Conservation (phyloP, 2,113 vertebrate genomes). For the Coptodon bakossiorum region DNA sequence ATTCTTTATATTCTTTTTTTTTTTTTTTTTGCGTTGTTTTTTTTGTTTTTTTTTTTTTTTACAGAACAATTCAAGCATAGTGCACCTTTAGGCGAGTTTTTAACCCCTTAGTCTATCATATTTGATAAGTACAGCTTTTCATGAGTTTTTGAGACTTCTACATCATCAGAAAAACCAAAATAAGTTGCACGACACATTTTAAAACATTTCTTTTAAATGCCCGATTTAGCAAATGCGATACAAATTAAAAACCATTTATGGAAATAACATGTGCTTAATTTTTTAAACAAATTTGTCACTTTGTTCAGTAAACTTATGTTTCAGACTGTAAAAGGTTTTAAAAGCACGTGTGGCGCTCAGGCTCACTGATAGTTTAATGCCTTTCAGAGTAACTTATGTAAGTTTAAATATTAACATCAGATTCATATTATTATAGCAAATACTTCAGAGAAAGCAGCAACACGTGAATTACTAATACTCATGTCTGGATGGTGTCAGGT, state of each 20-base stretch:
- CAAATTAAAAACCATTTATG: not conserved
- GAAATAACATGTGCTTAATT: not conserved
- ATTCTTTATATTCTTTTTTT: no score
- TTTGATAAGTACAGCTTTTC: not conserved
- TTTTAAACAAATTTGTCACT: not conserved
- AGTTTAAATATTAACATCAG: not conserved
- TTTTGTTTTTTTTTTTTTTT: not conserved
- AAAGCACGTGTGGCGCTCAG: not conserved
- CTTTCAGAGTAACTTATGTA: not conserved
- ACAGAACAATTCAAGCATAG: not conserved
- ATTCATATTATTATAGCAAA: not conserved
- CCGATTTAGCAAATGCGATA: not conserved
- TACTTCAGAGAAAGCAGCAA: not conserved
- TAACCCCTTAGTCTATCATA: not conserved
- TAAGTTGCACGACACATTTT: not conserved
- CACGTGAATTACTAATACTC: not conserved
- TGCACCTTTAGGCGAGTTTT: not conserved
- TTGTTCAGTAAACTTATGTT: not conserved
- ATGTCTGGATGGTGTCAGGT: not conserved
- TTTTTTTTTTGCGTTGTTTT: no score
- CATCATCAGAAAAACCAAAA: not conserved
- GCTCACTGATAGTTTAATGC: not conserved
- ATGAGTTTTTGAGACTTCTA: no score
- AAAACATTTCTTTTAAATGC: not conserved
- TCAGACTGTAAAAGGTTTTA: not conserved